phyloP scores from a whole-genome alignment of 2,888 invertebrate species.

The Falcaria lacertinaria region DNA sequence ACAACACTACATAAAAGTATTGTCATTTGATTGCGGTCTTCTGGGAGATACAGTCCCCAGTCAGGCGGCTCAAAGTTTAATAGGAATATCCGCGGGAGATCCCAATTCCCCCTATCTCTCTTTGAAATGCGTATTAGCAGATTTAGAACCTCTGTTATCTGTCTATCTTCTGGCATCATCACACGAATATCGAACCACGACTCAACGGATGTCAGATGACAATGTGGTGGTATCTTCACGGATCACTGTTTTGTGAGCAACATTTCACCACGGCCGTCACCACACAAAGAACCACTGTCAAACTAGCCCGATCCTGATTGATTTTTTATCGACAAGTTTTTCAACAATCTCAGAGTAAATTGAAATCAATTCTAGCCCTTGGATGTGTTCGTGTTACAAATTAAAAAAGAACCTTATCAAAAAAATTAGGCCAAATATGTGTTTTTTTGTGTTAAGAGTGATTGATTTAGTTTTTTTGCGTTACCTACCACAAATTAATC shows the following conservation, averaged over 20 bases:
- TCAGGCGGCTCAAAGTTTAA: no score
- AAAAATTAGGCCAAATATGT: slow-evolving; percentile 32
- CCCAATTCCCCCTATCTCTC: no score
- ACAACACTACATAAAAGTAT: no score
- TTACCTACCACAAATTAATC: background rate
- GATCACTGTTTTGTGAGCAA: slow-evolving; percentile 56
- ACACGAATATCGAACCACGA: slow-evolving; percentile 30
- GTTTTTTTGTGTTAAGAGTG: slow-evolving; percentile 23
- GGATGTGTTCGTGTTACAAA: slow-evolving; percentile 42
- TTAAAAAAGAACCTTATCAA: slow-evolving; percentile 34
- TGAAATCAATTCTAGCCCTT: slow-evolving; percentile 64
- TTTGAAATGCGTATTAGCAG: slow-evolving; percentile 8
- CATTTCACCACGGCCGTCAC: slow-evolving; percentile 66
- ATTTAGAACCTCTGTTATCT: slow-evolving; percentile 43
- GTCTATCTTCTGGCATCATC: slow-evolving; percentile 34
- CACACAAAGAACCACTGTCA: slow-evolving; percentile 65
- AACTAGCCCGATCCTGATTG: slow-evolving; percentile 67
- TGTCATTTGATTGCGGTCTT: no score
- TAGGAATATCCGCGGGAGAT: no score
- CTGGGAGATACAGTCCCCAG: no score
- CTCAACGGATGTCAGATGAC: slow-evolving; percentile 59
- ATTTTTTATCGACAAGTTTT: slow-evolving; percentile 64
- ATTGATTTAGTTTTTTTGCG: slow-evolving; percentile 11
- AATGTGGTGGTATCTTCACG: slow-evolving; percentile 61
- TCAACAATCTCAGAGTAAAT: slow-evolving; percentile 53